Percentiles rank a stretch among this genome's conserved stretches.
phyloP scores from a whole-genome alignment of 2,113 vertebrate genomes.

The Perca schrenkii region DNA sequence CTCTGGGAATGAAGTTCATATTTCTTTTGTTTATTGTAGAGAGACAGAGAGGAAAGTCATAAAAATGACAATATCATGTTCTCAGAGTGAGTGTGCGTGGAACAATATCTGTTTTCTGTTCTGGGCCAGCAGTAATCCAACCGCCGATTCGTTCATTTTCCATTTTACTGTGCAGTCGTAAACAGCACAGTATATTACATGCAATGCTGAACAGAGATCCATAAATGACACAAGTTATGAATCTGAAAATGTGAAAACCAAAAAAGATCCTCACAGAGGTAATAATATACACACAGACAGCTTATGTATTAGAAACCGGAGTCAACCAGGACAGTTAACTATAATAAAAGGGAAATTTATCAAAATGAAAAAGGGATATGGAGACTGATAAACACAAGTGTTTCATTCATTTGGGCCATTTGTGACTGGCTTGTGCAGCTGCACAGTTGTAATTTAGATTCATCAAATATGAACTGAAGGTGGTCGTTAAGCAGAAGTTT shows the following conservation, averaged over 20 bases:
- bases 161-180: conserved; percentile 57
- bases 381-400: conserved; percentile 2
- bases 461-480: conserved; percentile 4
- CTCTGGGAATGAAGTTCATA: conserved; percentile 65
- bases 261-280: conserved; percentile 8
- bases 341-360: conserved; percentile 40
- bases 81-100: conserved; percentile 39
- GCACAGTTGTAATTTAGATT: conserved; percentile 6
- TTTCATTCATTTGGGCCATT: conserved; percentile 14
- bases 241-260: conserved; percentile 46
- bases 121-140: conserved; percentile 61
- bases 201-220: conserved; percentile 39
- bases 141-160: conserved; percentile 65
- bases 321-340: conserved; percentile 32
- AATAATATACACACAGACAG: conserved; percentile 22
- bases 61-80: conserved; percentile 72
- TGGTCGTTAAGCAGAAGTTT: not conserved
- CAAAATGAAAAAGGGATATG: conserved; percentile 26
- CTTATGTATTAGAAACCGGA: conserved; percentile 18
- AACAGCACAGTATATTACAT: conserved; percentile 66
- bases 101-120: conserved; percentile 70
- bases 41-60: conserved; percentile 57
- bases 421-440: conserved; percentile 3
- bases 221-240: conserved; percentile 62
- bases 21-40: conserved; percentile 74